Evolutionary conservation across 2,888 invertebrate species (phyloP).

Genomic region (Ennomos quercinarius): DNA sequence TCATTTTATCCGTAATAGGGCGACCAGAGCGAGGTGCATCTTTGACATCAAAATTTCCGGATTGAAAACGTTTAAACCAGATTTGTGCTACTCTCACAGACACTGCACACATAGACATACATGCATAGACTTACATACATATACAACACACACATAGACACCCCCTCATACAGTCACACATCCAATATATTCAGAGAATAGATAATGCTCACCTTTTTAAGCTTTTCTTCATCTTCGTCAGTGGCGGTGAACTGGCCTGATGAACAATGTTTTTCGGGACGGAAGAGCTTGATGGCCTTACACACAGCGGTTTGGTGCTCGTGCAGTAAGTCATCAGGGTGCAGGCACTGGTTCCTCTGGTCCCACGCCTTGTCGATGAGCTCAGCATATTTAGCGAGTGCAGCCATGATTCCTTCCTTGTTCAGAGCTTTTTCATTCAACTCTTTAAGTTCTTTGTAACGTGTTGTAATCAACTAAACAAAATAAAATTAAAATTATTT

Average conservation of each 20-base stretch:
- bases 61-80: no score
- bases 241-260: slow-evolving; percentile 87
- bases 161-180: background rate
- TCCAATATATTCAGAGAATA: background rate
- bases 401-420: slow-evolving; percentile 1
- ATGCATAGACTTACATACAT: no score
- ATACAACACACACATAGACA: no score
- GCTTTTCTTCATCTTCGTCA: slow-evolving; percentile 3
- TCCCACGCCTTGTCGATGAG: background rate
- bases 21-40: no score
- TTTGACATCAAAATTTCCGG: no score
- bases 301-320: slow-evolving; percentile 84
- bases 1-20: no score
- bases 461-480: background rate
- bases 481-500: background rate
- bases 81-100: no score
- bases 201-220: background rate
- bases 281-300: slow-evolving; percentile 94
- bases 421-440: background rate
- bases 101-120: no score
- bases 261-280: background rate
- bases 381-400: background rate
- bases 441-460: background rate
- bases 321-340: slow-evolving; percentile 1
- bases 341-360: background rate